Conservation (phyloP, 2,113 vertebrate species). For the Passer montanus region DNA sequence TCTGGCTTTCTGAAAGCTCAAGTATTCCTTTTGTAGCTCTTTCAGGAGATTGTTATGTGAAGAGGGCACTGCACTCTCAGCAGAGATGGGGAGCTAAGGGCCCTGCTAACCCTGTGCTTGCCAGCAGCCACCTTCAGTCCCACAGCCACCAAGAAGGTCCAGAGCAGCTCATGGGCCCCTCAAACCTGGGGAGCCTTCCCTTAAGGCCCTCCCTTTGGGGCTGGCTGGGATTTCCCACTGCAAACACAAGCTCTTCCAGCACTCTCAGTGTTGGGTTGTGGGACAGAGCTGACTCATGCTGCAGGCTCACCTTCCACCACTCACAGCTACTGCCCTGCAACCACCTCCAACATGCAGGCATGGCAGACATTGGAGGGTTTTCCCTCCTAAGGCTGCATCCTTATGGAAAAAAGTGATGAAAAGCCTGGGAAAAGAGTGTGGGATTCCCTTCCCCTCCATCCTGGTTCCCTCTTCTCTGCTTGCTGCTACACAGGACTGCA, state of each 20-base stretch:
- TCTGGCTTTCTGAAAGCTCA: neutral
- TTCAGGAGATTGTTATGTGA: neutral
- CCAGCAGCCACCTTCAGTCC: neutral
- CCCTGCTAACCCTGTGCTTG: neutral
- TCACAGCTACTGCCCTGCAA: neutral
- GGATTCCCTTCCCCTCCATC: neutral
- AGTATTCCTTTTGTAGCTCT: neutral
- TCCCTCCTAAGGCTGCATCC: neutral
- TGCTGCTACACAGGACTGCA: neutral
- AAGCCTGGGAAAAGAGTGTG: neutral
- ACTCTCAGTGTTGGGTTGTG: neutral
- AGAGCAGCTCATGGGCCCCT: neutral
- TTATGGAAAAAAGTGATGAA: neutral
- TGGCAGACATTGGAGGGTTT: neutral
- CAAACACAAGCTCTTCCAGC: neutral
- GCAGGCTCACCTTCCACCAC: neutral
- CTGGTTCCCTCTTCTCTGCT: neutral
- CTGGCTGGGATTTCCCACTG: neutral
- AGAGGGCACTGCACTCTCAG: neutral
- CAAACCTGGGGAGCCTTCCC: neutral
- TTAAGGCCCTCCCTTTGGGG: neutral
- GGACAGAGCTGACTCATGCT: neutral
- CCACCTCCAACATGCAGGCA: neutral
- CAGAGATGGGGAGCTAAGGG: neutral
- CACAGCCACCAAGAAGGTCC: neutral